Evolutionary conservation across 2,113 vertebrate genomes (phyloP).

Genomic region (Chloropsis cyanopogon): DNA sequence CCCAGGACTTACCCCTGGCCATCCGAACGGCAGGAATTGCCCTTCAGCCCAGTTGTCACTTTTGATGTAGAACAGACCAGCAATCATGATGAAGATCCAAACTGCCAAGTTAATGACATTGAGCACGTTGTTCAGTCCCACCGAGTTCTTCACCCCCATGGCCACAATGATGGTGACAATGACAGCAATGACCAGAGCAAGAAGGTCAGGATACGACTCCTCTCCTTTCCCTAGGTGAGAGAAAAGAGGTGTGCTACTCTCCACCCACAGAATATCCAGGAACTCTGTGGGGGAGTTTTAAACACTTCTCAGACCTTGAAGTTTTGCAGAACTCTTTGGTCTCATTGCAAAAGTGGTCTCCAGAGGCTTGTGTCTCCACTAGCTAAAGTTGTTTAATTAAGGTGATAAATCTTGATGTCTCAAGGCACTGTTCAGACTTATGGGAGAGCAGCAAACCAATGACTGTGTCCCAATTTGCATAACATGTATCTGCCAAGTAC

Average conservation of each 20-base stretch:
- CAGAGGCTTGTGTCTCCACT: not conserved
- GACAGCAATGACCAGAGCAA: conserved; percentile 89
- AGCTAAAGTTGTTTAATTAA: not conserved
- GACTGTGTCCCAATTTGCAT: not conserved
- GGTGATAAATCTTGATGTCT: not conserved
- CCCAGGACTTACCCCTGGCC: conserved; percentile 90
- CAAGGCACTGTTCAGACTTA: not conserved
- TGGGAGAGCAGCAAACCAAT: not conserved
- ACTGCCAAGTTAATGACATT: conserved; percentile 90
- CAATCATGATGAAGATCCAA: conserved; percentile 93
- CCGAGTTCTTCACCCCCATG: conserved; percentile 91
- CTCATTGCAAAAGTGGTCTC: not conserved
- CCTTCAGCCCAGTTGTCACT: conserved; percentile 88
- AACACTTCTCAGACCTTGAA: not conserved
- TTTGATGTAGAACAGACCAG: conserved; percentile 90
- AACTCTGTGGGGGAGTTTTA: not conserved
- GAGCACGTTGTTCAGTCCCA: conserved; percentile 92
- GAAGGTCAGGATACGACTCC: conserved; percentile 90
- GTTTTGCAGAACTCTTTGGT: not conserved
- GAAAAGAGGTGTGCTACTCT: not conserved
- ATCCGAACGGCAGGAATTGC: conserved; percentile 89
- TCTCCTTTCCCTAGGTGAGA: conserved; percentile 87
- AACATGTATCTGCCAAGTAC: not conserved
- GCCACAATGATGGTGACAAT: conserved; percentile 87
- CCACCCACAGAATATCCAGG: not conserved